These are phyloP conservation scores for Amorpha juglandis DNA, from an alignment of 2,888 invertebrate species.

Conservation along the genomic window DNA sequence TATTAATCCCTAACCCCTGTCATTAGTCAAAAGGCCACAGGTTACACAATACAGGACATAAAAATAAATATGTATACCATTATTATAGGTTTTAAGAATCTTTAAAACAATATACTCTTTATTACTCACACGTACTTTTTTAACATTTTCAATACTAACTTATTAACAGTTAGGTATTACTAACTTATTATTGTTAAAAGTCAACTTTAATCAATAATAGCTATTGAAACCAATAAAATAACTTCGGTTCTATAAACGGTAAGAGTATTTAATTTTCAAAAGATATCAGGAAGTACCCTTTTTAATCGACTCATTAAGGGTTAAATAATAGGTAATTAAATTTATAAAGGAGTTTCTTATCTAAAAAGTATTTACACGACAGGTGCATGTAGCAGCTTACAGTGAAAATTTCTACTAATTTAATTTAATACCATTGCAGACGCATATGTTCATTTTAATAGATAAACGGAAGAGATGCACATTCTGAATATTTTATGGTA, in stretches of 20 bases:
- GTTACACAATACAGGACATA: no score
- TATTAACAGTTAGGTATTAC: no score
- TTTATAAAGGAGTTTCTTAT: conserved; percentile 42
- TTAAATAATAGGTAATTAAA: conserved; percentile 46
- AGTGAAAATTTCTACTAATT: conserved; percentile 44
- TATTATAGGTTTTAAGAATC: no score
- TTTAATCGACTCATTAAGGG: conserved; percentile 42
- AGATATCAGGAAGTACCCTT: conserved; percentile 15
- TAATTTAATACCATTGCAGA: conserved; percentile 36
- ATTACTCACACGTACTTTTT: no score
- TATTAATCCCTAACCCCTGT: no score
- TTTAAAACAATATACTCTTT: background rate
- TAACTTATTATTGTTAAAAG: background rate
- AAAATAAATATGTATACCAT: no score
- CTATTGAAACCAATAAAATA: no score
- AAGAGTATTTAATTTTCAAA: background rate
- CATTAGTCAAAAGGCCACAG: no score
- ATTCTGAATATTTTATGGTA: conserved; percentile 24
- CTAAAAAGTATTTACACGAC: conserved; percentile 42
- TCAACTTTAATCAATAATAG: background rate
- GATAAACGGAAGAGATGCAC: conserved; percentile 23
- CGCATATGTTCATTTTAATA: conserved; percentile 20
- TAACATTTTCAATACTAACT: background rate
- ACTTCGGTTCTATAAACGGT: background rate
- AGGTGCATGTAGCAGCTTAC: conserved; percentile 39